A percentile compares a stretch with the other conserved stretches of the same genome.
These are phyloP conservation scores for Mus spretus DNA, from an alignment of 2,797 vertebrate species.

Conservation along the genomic window DNA sequence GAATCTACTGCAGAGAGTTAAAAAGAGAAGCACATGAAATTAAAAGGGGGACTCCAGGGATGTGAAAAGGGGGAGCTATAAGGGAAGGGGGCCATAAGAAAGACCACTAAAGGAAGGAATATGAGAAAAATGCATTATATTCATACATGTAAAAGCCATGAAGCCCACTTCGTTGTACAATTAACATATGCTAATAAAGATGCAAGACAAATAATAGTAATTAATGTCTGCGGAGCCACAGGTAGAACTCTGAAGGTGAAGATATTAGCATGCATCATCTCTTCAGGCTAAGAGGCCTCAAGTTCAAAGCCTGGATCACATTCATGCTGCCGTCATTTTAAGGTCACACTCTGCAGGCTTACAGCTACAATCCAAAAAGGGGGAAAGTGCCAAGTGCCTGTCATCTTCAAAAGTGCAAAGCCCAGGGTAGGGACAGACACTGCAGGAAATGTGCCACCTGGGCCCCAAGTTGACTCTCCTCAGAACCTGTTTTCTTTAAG, in stretches of 20 bases:
- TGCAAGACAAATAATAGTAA: neutral
- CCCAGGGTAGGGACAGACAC: neutral
- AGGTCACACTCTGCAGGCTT: neutral
- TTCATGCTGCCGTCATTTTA: neutral
- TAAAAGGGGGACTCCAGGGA: neutral
- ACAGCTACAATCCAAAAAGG: neutral
- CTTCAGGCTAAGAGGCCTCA: neutral
- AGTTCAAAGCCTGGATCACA: neutral
- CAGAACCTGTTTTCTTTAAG: neutral
- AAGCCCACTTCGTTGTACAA: too few relatives aligned
- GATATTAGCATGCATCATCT: neutral
- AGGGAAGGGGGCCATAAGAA: neutral
- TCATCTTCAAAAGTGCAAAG: neutral
- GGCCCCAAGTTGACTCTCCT: neutral
- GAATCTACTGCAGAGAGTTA: neutral
- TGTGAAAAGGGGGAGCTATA: neutral
- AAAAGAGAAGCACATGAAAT: neutral
- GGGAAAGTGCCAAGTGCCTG: neutral
- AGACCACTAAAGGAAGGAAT: neutral
- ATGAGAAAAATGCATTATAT: neutral
- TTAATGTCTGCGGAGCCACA: neutral
- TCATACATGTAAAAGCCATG: neutral
- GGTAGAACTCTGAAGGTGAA: neutral
- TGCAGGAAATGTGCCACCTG: neutral
- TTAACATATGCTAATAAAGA: neutral